Base-by-base conservation (phyloP, 2,888 invertebrate species). In the Gasteruption jaculator region DNA sequence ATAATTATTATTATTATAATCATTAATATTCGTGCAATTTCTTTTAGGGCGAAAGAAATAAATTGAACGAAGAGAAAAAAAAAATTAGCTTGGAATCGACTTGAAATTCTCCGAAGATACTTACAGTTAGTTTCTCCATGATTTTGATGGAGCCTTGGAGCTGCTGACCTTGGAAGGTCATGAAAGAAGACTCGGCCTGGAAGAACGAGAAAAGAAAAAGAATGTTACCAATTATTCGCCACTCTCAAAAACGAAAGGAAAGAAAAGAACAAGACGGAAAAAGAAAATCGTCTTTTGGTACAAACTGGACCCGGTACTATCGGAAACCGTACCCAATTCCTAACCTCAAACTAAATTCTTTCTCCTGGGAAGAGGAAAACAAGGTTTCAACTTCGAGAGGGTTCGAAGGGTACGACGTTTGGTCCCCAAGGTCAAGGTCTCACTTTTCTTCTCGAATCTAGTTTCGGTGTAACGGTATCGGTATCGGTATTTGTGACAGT, bases 91-190 rank as follows among this genome's bases (percentile, higher is more conserved):
- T 14, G 10, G 19, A 8, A 39, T 8, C 4, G 8, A 24, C 20
- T 29, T 29, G 11, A 6, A 29, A 29, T 8, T 21, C n/a, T n/a
- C n/a, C n/a, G n/a, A n/a, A n/a, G 25, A 34, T 50, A 77, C 84
- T 81, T 74, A 93, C 94, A 76, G 83, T 85, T 70, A 95, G 77
- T 77, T 94, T 95, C 76, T 93, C 92, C 84, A 94, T 87, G 60
- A 95, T 95, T 78, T 92, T 92, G 52, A 83, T 80, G 56, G 91
- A 85, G 67, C 95, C 95, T 74, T 92, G 91, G 59, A 92, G 77
- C 74, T 93, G 93, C 49, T 84, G 80, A 45, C 94, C 95, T 76
- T 95, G 95, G 74, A 96, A 95, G 27, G 93, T 90, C 94, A 95
- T 93, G 70, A 93, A 89, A 7, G 92, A 92, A 54, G 86, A 85